Evolutionary conservation across 2,888 invertebrate species (phyloP), one percentile per base, ranked within the genome.

Genomic region (Salpingus planirostris): DNA sequence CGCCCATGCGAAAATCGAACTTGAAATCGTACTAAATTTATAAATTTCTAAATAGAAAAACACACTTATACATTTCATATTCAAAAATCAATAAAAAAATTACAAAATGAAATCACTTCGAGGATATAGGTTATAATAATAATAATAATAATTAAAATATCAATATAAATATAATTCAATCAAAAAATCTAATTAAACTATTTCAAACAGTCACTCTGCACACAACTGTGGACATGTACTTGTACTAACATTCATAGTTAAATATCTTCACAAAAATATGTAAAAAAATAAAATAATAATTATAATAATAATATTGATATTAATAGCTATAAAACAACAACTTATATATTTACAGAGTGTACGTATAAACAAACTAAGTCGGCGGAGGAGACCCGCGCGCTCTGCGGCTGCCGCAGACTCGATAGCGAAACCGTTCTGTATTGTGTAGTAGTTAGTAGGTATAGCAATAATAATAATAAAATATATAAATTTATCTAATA

Each of bases 221-320:
- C 62, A 59, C 62, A 59, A 56, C 53, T 47, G 57, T 57, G 55
- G 56, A 60, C 58, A 60, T 13, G 56, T 57, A 59, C 59, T 62
- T 62, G 65, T 65, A 65, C 64, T 65, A 65, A 65, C 64, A 64
- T 65, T 62, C 57, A 64, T 64, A 62, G 52, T 63, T 63, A 65
- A 65, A 65, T 64, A 65, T 66, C 64, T 65, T 56, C 64, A 63
- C 63, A 65, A 65, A 65, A 65, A 66, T 64, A 66, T 62, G 64
- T 66, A 65, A 65, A 66, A 66, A 66, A 65, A 66, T 65, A 65
- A 66, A 65, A 66, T 65, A 65, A 64, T 65, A 62, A 64, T 61
- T 59, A 60, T 58, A 55, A 57, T 60, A 55, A 55, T 54, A 57
- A 57, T 59, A 59, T 60, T 58, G 60, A 58, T 62, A 59, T 61